Conservation (phyloP, 2,113 vertebrate species). For the Melanotaenia duboulayi region DNA sequence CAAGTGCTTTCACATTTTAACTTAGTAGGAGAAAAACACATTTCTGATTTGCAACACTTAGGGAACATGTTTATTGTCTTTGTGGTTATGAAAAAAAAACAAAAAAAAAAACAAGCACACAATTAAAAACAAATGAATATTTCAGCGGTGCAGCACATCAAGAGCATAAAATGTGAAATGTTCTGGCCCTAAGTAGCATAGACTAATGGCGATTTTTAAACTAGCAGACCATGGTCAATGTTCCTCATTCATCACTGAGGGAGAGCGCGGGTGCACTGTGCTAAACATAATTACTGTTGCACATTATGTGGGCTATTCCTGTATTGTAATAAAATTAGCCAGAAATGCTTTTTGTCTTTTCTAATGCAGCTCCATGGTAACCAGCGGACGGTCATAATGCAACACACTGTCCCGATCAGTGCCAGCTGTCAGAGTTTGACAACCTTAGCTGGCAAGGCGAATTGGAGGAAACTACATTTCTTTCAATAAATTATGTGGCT, state of each 20-base stretch:
- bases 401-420: slow-evolving; percentile 64
- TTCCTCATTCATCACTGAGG: slow-evolving; percentile 90
- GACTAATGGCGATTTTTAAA: slow-evolving; percentile 98
- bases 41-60: slow-evolving; percentile 98
- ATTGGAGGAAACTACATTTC: slow-evolving; percentile 74
- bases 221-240: slow-evolving; percentile 96
- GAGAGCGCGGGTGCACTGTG: slow-evolving; percentile 85
- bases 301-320: slow-evolving; percentile 89
- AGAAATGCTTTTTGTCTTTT: slow-evolving; percentile 83
- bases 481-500: slow-evolving; percentile 71
- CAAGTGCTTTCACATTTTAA: slow-evolving; percentile 76
- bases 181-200: slow-evolving; percentile 97
- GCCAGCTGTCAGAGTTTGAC: slow-evolving; percentile 81
- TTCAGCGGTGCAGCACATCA: slow-evolving; percentile 89
- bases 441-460: slow-evolving; percentile 77
- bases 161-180: slow-evolving; percentile 99
- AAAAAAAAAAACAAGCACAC: slow-evolving; percentile 80
- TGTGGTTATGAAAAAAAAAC: slow-evolving; percentile 87
- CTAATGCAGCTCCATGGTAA: slow-evolving; percentile 77
- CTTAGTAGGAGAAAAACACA: slow-evolving; percentile 89
- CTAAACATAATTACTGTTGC: slow-evolving; percentile 97
- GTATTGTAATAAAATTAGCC: slow-evolving; percentile 88
- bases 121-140: slow-evolving; percentile 95
- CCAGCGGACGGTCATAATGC: slow-evolving; percentile 71
- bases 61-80: slow-evolving; percentile 94